phyloP scores from a whole-genome alignment of 2,888 invertebrate species.

The Blera fallax region DNA sequence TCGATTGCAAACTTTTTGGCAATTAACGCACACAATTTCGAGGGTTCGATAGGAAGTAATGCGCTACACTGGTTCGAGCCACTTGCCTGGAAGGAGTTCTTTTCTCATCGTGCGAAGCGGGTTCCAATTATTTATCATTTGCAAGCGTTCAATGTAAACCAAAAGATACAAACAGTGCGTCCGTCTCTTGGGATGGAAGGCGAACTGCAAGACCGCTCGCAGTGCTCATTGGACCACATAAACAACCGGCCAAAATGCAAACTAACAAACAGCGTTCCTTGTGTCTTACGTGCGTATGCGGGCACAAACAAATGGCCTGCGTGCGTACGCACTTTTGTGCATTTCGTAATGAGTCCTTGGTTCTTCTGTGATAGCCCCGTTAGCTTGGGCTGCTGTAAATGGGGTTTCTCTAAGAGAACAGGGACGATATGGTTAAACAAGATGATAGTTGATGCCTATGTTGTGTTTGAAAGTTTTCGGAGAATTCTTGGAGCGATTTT shows the following conservation, averaged over 20 bases:
- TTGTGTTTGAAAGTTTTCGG: background rate
- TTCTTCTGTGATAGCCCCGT: background rate
- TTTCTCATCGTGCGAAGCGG: constrained; percentile 25
- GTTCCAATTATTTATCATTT: constrained; percentile 58
- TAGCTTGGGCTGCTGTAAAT: background rate
- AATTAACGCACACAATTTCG: constrained; percentile 55
- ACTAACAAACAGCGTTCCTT: constrained; percentile 13
- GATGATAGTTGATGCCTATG: background rate
- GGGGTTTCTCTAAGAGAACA: background rate
- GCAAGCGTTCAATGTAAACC: constrained; percentile 30
- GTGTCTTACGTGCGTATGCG: background rate
- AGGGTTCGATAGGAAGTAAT: constrained; percentile 4
- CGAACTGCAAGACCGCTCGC: constrained; percentile 13
- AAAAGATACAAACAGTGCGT: constrained; percentile 10
- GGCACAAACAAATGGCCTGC: constrained; percentile 2
- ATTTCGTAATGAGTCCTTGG: constrained; percentile 25
- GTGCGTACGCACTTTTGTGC: constrained; percentile 1
- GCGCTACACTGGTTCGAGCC: constrained; percentile 6
- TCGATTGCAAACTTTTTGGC: constrained; percentile 57
- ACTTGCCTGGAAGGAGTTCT: constrained; percentile 27
- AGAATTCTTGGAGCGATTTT: background rate
- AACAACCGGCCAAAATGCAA: constrained; percentile 56
- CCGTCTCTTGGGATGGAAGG: constrained; percentile 20
- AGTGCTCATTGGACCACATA: constrained; percentile 54
- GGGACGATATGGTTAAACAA: no score